Percentiles rank a stretch among this genome's conserved stretches.
Evolutionary conservation across 2,797 vertebrate genomes (phyloP).

Genomic region (Eurystomus glaucurus): DNA sequence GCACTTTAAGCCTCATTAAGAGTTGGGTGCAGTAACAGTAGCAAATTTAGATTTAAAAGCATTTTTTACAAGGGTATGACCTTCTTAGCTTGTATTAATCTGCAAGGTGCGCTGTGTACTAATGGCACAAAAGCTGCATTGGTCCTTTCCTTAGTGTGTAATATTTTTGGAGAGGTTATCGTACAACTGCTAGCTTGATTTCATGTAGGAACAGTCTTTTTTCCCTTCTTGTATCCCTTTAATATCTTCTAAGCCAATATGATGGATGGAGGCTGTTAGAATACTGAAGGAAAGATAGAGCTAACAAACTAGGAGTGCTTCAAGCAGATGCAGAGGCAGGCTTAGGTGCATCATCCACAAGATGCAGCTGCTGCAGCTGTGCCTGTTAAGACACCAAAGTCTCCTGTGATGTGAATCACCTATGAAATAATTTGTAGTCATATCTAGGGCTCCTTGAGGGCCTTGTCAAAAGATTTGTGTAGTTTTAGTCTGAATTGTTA

Average conservation of each 20-base stretch:
- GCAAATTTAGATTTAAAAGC: background rate
- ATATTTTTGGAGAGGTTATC: background rate
- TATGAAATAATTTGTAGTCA: background rate
- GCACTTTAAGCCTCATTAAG: background rate
- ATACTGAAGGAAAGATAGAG: background rate
- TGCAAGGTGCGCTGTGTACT: background rate
- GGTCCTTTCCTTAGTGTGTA: background rate
- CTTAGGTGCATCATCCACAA: background rate
- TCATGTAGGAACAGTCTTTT: background rate
- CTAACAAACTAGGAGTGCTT: background rate
- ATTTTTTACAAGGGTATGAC: background rate
- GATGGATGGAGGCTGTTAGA: background rate
- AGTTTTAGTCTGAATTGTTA: background rate
- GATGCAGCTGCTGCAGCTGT: background rate
- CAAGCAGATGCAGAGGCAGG: background rate
- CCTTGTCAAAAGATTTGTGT: background rate
- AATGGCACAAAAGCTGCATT: background rate
- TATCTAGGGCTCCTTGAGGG: background rate
- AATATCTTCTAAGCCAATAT: background rate
- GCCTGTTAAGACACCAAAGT: background rate
- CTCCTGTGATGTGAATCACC: fast-evolving
- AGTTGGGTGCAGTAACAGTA: background rate
- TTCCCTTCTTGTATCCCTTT: background rate
- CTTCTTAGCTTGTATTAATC: background rate
- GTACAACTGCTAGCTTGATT: background rate